These are phyloP conservation scores for Calliphora vicina DNA, from an alignment of 1,140 invertebrate genomes.

Conservation along the genomic window DNA sequence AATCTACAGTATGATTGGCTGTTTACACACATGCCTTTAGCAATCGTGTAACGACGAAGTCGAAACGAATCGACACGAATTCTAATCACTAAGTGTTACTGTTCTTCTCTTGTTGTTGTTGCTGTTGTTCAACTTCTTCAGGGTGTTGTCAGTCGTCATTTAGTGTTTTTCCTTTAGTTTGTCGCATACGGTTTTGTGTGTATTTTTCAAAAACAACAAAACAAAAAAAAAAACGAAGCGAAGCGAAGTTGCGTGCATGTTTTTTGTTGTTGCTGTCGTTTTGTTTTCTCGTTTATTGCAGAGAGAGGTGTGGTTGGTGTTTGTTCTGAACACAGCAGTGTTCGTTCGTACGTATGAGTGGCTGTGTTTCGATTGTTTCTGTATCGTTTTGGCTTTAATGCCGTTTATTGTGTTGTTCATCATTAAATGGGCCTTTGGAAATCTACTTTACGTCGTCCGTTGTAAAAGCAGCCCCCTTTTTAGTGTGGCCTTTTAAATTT, in stretches of 20 bases:
- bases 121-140: constrained; percentile 7
- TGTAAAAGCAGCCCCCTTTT: constrained; percentile 2
- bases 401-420: neutral
- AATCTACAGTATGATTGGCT: constrained; percentile 21
- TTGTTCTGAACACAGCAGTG: neutral
- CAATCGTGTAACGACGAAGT: neutral
- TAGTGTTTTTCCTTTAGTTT: too few species aligned
- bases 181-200: neutral
- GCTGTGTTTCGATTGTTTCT: neutral
- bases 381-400: neutral
- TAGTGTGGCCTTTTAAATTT: neutral
- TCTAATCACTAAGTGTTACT: neutral
- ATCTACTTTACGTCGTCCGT: neutral
- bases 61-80: neutral
- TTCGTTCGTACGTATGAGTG: neutral
- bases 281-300: neutral
- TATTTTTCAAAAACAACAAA: too few species aligned
- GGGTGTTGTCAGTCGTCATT: neutral
- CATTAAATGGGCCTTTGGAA: neutral
- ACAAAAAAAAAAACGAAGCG: too few species aligned
- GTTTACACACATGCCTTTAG: neutral
- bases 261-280: neutral
- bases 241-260: constrained; percentile 3
- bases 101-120: neutral
- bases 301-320: constrained; percentile 8